Conservation (phyloP, 2,113 vertebrate genomes). For the Xerus inauris region DNA sequence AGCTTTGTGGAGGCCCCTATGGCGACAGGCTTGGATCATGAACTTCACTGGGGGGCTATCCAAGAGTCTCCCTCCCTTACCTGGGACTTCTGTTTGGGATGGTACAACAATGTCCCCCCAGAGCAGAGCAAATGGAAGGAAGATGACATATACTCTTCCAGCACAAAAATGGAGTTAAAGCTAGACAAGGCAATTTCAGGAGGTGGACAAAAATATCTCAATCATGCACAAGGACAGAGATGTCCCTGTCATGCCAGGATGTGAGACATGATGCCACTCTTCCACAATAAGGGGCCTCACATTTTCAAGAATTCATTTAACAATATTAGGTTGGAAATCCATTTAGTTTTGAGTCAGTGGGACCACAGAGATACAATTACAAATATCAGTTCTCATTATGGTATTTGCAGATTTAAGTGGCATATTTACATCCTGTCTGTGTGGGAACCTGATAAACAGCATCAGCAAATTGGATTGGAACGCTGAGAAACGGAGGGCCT, state of each 20-base stretch:
- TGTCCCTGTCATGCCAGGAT: constrained; percentile 52
- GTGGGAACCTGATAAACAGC: constrained; percentile 71
- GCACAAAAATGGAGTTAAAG: constrained; percentile 62
- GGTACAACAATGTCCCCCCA: not conserved
- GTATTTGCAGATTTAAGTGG: constrained; percentile 81
- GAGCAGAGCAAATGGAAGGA: not conserved
- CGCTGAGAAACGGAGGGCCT: constrained; percentile 34
- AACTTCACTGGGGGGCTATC: not conserved
- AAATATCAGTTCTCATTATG: constrained; percentile 85
- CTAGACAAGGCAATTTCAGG: constrained; percentile 62
- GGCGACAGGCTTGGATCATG: not conserved
- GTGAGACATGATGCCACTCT: constrained; percentile 69
- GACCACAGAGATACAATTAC: constrained; percentile 80
- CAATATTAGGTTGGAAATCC: constrained; percentile 76
- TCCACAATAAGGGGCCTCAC: constrained; percentile 46
- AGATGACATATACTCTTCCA: not conserved
- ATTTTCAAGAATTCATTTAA: constrained; percentile 80
- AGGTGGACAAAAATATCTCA: constrained; percentile 57
- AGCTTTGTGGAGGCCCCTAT: not conserved
- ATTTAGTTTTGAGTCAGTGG: constrained; percentile 81
- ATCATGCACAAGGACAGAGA: constrained; percentile 47
- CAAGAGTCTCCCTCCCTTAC: not conserved
- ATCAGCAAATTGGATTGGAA: constrained; percentile 66
- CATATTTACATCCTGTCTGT: constrained; percentile 80
- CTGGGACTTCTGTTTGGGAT: not conserved